These are phyloP conservation scores for Acomys russatus DNA, from an alignment of 2,797 vertebrate genomes.

Conservation along the genomic window DNA sequence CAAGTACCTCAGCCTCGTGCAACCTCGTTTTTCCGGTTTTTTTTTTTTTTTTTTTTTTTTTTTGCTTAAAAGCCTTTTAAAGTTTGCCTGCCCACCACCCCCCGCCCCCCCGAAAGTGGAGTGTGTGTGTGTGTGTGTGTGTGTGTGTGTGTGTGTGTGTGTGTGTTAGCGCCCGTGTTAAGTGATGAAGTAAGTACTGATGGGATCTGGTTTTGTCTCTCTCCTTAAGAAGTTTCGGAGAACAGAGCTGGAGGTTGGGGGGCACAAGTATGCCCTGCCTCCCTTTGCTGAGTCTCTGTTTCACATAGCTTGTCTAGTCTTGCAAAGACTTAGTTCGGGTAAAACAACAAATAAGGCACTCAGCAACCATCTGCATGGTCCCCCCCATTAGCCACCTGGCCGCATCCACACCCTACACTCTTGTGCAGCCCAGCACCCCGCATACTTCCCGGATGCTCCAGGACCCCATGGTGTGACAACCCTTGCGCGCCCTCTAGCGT, in stretches of 20 bases:
- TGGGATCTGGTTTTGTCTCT: neutral
- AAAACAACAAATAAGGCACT: neutral
- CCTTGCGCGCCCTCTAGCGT: constrained; percentile 85
- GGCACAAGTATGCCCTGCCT: neutral
- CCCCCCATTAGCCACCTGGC: neutral
- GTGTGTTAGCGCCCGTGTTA: neutral
- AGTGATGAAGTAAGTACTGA: neutral
- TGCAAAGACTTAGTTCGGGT: constrained; percentile 4
- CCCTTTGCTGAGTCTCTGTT: neutral
- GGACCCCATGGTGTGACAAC: constrained; percentile 31
- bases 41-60: constrained; percentile 74
- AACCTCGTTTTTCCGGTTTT: constrained; percentile 86
- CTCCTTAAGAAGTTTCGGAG: neutral
- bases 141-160: too few relatives aligned
- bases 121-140: neutral
- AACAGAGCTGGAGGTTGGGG: neutral
- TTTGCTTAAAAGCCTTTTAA: constrained; percentile 88
- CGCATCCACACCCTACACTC: neutral
- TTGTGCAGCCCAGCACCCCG: neutral
- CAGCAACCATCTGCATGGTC: neutral
- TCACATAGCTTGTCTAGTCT: neutral
- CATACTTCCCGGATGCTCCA: fast-evolving
- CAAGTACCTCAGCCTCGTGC: constrained; percentile 88
- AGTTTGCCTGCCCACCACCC: constrained; percentile 50
- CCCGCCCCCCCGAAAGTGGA: neutral